Percentiles rank a stretch among this genome's conserved stretches.
Conservation (phyloP, 1,140 invertebrate species). For the Drosophila sp. region DNA sequence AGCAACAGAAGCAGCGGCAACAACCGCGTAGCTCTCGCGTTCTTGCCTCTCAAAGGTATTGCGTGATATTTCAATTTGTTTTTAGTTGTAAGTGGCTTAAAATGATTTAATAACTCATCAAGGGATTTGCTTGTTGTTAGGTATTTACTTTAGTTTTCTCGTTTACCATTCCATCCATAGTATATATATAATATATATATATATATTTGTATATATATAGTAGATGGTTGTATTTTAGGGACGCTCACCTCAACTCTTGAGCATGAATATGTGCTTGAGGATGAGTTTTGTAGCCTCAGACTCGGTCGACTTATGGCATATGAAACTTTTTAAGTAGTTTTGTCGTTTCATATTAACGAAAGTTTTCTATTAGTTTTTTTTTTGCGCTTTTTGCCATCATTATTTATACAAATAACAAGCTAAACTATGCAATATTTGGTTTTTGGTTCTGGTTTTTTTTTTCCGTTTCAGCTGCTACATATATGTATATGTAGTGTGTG, state of each 20-base stretch:
- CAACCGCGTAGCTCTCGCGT: conserved; percentile 57
- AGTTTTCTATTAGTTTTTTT: conserved; percentile 79
- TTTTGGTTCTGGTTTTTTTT: conserved; percentile 23
- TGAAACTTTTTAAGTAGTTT: conserved; percentile 79
- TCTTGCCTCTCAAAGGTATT: conserved; percentile 68
- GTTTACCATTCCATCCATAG: conserved; percentile 28
- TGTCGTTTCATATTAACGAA: conserved; percentile 79
- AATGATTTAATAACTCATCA: conserved; percentile 82
- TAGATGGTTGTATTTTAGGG: neutral
- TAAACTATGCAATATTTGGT: conserved; percentile 61
- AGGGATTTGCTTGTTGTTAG: conserved; percentile 78
- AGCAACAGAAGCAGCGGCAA: conserved; percentile 22
- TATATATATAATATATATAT: neutral
- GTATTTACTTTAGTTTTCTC: conserved; percentile 73
- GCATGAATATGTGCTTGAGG: conserved; percentile 8
- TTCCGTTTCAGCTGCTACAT: conserved; percentile 7
- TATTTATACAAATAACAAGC: conserved; percentile 72
- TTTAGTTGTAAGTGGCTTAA: conserved; percentile 82
- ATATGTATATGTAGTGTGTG: conserved; percentile 20
- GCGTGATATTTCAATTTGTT: conserved; percentile 82
- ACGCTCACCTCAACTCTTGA: conserved; percentile 9
- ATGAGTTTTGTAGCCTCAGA: conserved; percentile 29
- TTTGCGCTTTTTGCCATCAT: conserved; percentile 73
- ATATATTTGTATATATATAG: neutral
- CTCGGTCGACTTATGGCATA: conserved; percentile 62